A percentile compares a stretch with the other conserved stretches of the same genome.
Evolutionary conservation across 1,140 invertebrate genomes (phyloP).

Genomic region (Calephelis virginiensis): DNA sequence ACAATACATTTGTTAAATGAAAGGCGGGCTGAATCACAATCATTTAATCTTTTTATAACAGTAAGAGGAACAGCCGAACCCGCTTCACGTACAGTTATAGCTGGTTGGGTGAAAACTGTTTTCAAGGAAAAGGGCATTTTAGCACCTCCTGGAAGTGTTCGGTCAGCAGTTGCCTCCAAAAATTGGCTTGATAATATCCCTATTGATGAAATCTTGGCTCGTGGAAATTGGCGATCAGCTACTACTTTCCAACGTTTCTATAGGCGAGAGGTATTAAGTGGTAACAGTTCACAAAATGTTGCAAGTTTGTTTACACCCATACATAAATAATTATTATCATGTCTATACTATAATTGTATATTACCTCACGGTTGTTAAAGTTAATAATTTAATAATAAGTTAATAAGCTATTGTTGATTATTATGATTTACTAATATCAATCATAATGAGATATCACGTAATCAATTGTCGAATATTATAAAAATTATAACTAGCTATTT

Average conservation of each 20-base stretch:
- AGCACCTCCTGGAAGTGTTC: slow-evolving; percentile 34
- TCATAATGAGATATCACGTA: too few relatives aligned
- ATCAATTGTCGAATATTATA: too few relatives aligned
- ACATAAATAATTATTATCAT: neutral
- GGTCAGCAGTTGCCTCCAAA: slow-evolving; percentile 38
- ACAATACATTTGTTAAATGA: too few relatives aligned
- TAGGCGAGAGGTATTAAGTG: slow-evolving; percentile 28
- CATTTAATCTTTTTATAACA: slow-evolving; percentile 33
- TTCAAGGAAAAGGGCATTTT: slow-evolving; percentile 31
- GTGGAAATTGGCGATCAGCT: slow-evolving; percentile 38
- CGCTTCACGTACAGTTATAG: slow-evolving; percentile 39
- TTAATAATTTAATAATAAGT: neutral
- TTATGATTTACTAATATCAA: too few relatives aligned
- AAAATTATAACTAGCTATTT: too few relatives aligned
- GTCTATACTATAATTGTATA: neutral
- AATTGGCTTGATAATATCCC: too few relatives aligned
- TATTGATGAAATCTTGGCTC: slow-evolving; percentile 36
- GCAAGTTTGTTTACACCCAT: neutral
- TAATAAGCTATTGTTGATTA: neutral
- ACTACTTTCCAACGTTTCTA: slow-evolving; percentile 39
- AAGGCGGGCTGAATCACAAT: too few relatives aligned
- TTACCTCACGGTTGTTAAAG: neutral
- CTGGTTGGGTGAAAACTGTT: slow-evolving; percentile 37
- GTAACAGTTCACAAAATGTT: neutral
- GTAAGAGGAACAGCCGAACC: slow-evolving; percentile 26